Evolutionary conservation across 2,888 invertebrate genomes (phyloP).

Genomic region (Pachycephus smyrnensis): DNA sequence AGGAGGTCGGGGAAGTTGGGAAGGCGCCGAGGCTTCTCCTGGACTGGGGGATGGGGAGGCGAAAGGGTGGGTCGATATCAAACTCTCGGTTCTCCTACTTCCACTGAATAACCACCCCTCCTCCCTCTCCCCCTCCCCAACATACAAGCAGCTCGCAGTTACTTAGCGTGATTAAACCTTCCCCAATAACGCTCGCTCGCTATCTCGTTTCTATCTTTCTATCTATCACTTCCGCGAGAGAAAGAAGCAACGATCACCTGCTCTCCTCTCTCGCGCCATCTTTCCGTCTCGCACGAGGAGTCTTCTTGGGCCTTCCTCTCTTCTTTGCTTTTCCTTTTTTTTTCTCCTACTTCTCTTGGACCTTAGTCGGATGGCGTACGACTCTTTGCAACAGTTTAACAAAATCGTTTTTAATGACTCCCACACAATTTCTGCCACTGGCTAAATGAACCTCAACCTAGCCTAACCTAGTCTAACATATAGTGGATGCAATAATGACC

Average conservation of each 20-base stretch:
- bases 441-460: not conserved
- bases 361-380: conserved; percentile 23
- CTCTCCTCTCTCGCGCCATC: conserved; percentile 12
- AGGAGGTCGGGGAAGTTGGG: not conserved
- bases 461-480: not conserved
- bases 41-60: not conserved
- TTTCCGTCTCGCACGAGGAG: not conserved
- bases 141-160: conserved; percentile 42
- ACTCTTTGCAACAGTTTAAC: conserved; percentile 12
- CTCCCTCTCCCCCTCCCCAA: not conserved
- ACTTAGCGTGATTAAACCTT: conserved; percentile 55
- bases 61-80: conserved; percentile 21
- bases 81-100: not conserved
- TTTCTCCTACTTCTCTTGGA: not conserved
- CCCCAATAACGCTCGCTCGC: not conserved
- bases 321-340: conserved; percentile 1
- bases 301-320: conserved; percentile 8
- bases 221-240: not conserved
- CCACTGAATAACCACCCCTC: no score
- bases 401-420: not conserved
- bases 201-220: no score
- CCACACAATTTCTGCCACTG: not conserved
- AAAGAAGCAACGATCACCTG: conserved; percentile 4
- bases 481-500: not conserved
- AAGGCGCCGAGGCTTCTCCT: not conserved